These are phyloP conservation scores for Eupithecia vulgata DNA, from an alignment of 2,888 invertebrate genomes.

Conservation along the genomic window DNA sequence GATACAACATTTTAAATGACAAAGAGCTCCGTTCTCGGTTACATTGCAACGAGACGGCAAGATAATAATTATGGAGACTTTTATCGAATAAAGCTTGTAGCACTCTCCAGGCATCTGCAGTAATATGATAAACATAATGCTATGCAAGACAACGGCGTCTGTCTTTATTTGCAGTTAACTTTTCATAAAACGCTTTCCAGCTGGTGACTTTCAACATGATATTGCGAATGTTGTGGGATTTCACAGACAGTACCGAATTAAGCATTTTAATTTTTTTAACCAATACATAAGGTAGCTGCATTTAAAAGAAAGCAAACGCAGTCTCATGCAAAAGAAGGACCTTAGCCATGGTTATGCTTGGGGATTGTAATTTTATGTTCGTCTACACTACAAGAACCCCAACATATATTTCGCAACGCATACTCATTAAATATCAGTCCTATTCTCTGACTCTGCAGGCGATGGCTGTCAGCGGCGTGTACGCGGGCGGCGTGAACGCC, in stretches of 20 bases:
- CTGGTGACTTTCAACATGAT: constrained; percentile 25
- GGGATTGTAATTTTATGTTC: constrained; percentile 9
- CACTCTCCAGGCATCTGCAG: constrained; percentile 25
- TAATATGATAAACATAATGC: constrained; percentile 36
- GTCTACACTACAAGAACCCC: constrained; percentile 37
- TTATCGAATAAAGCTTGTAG: constrained; percentile 23
- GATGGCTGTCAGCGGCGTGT: constrained; percentile 78
- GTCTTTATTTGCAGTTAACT: constrained; percentile 52
- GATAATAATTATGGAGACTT: constrained; percentile 13
- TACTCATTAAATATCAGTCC: constrained; percentile 43
- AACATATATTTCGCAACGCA: constrained; percentile 37
- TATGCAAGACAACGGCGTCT: constrained; percentile 27
- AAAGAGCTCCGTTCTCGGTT: constrained; percentile 8
- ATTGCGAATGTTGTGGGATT: constrained; percentile 10
- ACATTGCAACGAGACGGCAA: neutral
- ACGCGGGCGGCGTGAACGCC: constrained; percentile 70
- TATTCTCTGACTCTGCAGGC: constrained; percentile 54
- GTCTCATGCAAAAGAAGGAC: neutral
- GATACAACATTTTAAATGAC: constrained; percentile 2
- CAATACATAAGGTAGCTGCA: neutral
- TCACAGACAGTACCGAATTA: neutral
- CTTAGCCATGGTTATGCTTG: neutral
- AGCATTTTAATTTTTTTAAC: neutral
- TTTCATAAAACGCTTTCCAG: constrained; percentile 47
- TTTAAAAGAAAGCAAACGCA: neutral